These are phyloP conservation scores for Porites divaricata DNA, from an alignment of 92 coral and sea anemone species.

Conservation along the genomic window DNA sequence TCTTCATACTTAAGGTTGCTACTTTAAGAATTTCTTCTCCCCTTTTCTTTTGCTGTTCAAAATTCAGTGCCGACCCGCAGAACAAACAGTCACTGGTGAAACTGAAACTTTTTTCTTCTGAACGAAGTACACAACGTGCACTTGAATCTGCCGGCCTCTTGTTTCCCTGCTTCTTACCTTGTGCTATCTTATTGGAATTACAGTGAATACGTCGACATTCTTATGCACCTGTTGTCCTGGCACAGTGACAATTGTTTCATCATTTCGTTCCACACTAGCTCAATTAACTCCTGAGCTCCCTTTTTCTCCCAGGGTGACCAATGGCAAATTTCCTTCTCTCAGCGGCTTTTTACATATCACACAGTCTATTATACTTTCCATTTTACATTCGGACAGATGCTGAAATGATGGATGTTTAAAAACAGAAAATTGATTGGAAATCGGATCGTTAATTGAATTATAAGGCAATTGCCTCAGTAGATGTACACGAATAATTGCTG, in stretches of 20 bases:
- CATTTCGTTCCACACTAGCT: slow-evolving; percentile 4
- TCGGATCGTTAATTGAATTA: no score
- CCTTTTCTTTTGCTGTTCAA: slow-evolving; percentile 13
- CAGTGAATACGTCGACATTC: no score
- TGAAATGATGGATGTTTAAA: not conserved
- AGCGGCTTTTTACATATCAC: slow-evolving; percentile 1
- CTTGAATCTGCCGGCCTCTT: no score
- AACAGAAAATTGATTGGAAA: no score
- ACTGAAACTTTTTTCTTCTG: slow-evolving; percentile 8
- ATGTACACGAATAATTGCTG: no score
- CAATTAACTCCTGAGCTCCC: not conserved
- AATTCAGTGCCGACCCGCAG: slow-evolving; percentile 1
- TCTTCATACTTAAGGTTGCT: slow-evolving; percentile 9
- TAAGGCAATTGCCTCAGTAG: no score
- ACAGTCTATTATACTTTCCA: no score
- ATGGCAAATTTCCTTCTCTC: not conserved
- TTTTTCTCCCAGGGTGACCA: no score
- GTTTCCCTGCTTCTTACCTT: no score
- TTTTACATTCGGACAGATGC: not conserved
- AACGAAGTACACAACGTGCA: no score
- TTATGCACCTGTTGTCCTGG: slow-evolving; percentile 14
- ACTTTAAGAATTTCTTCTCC: slow-evolving; percentile 4
- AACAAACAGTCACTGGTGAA: not conserved
- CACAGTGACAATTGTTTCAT: not conserved
- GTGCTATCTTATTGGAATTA: no score